A percentile compares a stretch with the other conserved stretches of the same genome.
Conservation (phyloP, 2,113 vertebrate species). For the Chamaea fasciata region DNA sequence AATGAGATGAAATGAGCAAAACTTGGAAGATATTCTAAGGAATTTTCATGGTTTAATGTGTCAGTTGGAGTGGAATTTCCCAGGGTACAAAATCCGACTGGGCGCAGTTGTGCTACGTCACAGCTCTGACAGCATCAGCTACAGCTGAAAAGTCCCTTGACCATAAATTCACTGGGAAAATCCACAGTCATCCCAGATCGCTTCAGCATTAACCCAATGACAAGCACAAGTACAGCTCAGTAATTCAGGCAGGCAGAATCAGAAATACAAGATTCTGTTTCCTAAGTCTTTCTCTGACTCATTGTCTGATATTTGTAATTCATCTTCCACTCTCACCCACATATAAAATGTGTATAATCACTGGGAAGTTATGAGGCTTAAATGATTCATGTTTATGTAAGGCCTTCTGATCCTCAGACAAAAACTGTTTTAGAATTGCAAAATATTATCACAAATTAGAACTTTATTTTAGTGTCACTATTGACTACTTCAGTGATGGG, state of each 20-base stretch:
- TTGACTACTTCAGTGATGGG: background rate
- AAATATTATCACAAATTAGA: conserved; percentile 56
- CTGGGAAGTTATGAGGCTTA: background rate
- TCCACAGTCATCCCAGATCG: background rate
- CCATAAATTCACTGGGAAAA: background rate
- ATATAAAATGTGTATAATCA: conserved; percentile 17
- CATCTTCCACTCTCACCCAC: conserved; percentile 41
- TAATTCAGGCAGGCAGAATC: background rate
- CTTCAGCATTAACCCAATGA: background rate
- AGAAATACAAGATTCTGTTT: background rate
- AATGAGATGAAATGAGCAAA: conserved; percentile 69
- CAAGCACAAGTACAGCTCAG: background rate
- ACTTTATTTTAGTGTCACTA: conserved; percentile 28
- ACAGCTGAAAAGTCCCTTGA: background rate
- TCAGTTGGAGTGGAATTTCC: background rate
- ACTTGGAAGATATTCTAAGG: conserved; percentile 69
- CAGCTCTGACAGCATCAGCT: background rate
- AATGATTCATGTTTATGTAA: conserved; percentile 59
- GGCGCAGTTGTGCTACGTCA: background rate
- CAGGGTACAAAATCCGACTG: background rate
- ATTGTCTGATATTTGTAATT: conserved; percentile 55
- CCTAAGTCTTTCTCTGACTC: conserved; percentile 18
- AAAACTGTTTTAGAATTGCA: conserved; percentile 31
- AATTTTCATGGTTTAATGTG: conserved; percentile 3
- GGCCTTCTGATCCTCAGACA: conserved; percentile 29